Conservation (phyloP, 2,888 invertebrate genomes). For the Cancer borealis region DNA sequence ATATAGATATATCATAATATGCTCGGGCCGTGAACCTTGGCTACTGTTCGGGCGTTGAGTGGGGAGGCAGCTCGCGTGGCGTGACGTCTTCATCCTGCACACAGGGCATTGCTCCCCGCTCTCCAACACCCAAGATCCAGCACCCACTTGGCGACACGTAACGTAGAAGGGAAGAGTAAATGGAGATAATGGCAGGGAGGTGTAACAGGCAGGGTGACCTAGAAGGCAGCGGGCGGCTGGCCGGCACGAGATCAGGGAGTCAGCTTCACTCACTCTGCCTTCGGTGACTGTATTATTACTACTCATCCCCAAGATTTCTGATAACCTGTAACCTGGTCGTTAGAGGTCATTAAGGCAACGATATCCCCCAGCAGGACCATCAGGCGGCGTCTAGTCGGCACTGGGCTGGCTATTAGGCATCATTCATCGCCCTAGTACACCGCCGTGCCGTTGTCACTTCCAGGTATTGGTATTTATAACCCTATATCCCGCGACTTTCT, state of each 20-base stretch:
- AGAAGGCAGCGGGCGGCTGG: background rate
- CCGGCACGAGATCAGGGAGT: conserved; percentile 23
- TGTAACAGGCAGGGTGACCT: conserved; percentile 41
- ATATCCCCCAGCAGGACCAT: background rate
- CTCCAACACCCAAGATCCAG: background rate
- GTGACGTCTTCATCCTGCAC: conserved; percentile 5
- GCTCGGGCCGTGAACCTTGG: background rate
- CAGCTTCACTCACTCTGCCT: conserved; percentile 16
- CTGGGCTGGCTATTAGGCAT: background rate
- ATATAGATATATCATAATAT: background rate
- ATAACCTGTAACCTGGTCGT: conserved; percentile 23
- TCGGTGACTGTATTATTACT: conserved; percentile 16
- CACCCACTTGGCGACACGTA: background rate
- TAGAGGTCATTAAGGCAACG: background rate
- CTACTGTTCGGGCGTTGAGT: background rate
- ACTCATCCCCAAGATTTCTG: conserved; percentile 32
- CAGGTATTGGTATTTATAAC: conserved; percentile 17
- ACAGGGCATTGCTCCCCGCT: conserved; percentile 7
- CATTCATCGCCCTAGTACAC: background rate
- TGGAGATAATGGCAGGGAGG: background rate
- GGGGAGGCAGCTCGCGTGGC: background rate
- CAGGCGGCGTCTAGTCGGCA: background rate
- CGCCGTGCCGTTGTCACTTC: conserved; percentile 5
- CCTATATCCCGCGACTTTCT: background rate
- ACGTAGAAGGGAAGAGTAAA: background rate